These are phyloP conservation scores for Mus spicilegus DNA, from an alignment of 2,113 vertebrate species.

Conservation along the genomic window DNA sequence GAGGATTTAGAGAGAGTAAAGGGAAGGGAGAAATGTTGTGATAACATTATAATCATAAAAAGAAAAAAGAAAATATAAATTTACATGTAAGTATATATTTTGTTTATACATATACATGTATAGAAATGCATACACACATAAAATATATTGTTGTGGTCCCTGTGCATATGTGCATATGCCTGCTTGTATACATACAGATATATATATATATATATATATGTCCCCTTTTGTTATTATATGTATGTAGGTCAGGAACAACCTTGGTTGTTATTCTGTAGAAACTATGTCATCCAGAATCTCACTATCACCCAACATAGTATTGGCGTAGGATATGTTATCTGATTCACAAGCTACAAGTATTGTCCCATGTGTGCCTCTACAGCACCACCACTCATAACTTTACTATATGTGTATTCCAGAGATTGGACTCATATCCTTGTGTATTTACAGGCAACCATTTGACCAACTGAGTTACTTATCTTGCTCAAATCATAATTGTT, in stretches of 20 bases:
- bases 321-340: too few relatives aligned
- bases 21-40: background rate
- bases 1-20: background rate
- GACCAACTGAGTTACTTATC: background rate
- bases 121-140: background rate
- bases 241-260: background rate
- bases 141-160: background rate
- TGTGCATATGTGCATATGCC: background rate
- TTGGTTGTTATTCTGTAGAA: background rate
- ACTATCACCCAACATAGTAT: background rate
- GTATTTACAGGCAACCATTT: background rate
- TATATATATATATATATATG: too few relatives aligned
- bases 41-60: background rate
- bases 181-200: too few relatives aligned
- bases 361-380: background rate
- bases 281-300: too few relatives aligned
- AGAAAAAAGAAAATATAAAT: background rate
- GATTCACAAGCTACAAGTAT: too few relatives aligned
- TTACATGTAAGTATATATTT: background rate
- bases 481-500: background rate
- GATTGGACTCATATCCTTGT: too few relatives aligned
- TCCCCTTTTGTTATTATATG: too few relatives aligned
- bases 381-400: fast-evolving
- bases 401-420: background rate
- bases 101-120: background rate